Evolutionary conservation across 2,888 invertebrate genomes (phyloP).

Genomic region (Diaprepes abbreviatus): DNA sequence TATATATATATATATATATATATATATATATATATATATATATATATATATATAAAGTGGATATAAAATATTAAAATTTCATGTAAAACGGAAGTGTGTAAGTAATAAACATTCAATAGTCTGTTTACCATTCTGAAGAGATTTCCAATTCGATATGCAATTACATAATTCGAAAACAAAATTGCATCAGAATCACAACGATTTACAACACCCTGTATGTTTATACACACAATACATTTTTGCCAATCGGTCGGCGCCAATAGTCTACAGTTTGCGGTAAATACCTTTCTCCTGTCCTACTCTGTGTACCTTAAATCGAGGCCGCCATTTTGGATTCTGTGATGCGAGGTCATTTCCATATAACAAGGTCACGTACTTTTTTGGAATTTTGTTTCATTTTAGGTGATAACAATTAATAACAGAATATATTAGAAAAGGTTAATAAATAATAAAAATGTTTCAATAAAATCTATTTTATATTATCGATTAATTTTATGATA

Average conservation of each 20-base stretch:
- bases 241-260: constrained; percentile 14
- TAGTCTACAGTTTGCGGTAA: constrained; percentile 16
- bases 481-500: too few species aligned
- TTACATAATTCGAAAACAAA: not conserved
- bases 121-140: too few species aligned
- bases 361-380: constrained; percentile 48
- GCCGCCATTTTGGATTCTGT: constrained; percentile 28
- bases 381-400: constrained; percentile 40
- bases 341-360: constrained; percentile 28
- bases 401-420: not conserved
- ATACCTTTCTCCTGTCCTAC: constrained; percentile 28
- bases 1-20: too few species aligned
- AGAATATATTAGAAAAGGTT: not conserved
- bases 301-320: constrained; percentile 22
- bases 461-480: too few species aligned
- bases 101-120: too few species aligned
- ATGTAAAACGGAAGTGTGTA: too few species aligned
- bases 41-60: too few species aligned
- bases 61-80: too few species aligned
- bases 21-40: too few species aligned
- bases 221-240: not conserved
- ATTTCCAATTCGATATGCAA: too few species aligned
- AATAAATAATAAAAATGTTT: constrained; percentile 2
- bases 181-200: not conserved
- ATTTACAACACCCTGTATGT: not conserved